These are phyloP conservation scores for Drosophila anceps DNA, from an alignment of 2,888 invertebrate genomes.

Conservation along the genomic window DNA sequence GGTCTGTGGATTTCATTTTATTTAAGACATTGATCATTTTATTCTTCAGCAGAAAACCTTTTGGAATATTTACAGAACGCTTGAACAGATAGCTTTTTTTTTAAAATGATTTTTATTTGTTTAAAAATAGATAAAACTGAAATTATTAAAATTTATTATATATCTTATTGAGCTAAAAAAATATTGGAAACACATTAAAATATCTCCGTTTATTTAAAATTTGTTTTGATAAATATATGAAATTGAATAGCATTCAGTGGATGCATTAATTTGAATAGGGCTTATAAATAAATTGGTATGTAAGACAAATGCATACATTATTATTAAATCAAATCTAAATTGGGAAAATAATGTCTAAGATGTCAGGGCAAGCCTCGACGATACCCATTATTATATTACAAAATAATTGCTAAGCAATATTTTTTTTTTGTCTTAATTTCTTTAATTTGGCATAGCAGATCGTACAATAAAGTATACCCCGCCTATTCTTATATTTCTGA, in stretches of 20 bases:
- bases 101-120: not conserved
- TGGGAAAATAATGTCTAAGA: not conserved
- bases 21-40: not conserved
- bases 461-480: slow-evolving; percentile 6
- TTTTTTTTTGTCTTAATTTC: not conserved
- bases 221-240: no score
- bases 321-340: not conserved
- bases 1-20: not conserved
- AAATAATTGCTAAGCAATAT: not conserved
- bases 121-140: no score
- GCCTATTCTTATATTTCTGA: slow-evolving; percentile 17
- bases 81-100: not conserved
- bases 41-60: not conserved
- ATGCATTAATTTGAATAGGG: no score
- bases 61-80: not conserved
- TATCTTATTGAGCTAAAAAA: no score
- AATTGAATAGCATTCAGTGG: no score
- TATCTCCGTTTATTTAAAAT: no score
- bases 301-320: not conserved
- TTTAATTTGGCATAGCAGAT: slow-evolving; percentile 6
- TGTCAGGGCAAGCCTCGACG: not conserved
- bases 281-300: not conserved
- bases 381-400: not conserved
- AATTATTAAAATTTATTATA: no score
- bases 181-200: no score